Conservation (phyloP, 2,888 invertebrate genomes). For the Nemotelus pantherinus region DNA sequence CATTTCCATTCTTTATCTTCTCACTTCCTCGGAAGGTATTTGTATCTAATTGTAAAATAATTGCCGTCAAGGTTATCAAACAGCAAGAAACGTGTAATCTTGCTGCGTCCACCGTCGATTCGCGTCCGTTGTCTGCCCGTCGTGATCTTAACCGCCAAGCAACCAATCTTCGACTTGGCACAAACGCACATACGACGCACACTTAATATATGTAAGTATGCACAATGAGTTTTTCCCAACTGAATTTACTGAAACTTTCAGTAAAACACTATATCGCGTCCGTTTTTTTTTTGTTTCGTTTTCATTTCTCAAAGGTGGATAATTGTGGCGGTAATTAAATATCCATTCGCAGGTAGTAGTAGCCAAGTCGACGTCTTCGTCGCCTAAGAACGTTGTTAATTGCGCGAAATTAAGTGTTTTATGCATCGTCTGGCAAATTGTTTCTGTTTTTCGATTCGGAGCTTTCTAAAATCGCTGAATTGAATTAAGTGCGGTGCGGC, state of each 20-base stretch:
- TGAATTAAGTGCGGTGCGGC: neutral
- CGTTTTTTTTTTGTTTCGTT: neutral
- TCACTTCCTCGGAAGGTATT: conserved; percentile 40
- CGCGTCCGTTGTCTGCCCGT: neutral
- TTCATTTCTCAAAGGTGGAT: neutral
- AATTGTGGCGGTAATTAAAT: conserved; percentile 33
- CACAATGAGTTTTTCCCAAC: conserved; percentile 9
- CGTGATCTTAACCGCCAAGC: neutral
- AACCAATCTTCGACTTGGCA: neutral
- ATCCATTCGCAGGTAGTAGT: conserved; percentile 27
- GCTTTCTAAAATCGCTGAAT: conserved; percentile 27
- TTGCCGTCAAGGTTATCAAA: conserved; percentile 40
- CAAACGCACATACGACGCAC: neutral
- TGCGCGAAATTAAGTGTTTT: conserved; percentile 40
- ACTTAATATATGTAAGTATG: neutral
- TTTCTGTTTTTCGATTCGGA: neutral
- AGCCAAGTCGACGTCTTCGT: neutral
- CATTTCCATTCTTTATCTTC: conserved; percentile 40
- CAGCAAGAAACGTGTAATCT: conserved; percentile 4
- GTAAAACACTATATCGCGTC: conserved; percentile 6
- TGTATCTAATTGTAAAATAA: conserved; percentile 45
- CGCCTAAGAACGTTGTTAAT: conserved; percentile 32
- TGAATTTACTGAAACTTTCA: neutral
- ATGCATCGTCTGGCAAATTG: neutral
- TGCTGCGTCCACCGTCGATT: neutral